Percentiles rank a stretch among this genome's conserved stretches.
Conservation (phyloP, 2,797 vertebrate species). For the Tokudaia muenninki region DNA sequence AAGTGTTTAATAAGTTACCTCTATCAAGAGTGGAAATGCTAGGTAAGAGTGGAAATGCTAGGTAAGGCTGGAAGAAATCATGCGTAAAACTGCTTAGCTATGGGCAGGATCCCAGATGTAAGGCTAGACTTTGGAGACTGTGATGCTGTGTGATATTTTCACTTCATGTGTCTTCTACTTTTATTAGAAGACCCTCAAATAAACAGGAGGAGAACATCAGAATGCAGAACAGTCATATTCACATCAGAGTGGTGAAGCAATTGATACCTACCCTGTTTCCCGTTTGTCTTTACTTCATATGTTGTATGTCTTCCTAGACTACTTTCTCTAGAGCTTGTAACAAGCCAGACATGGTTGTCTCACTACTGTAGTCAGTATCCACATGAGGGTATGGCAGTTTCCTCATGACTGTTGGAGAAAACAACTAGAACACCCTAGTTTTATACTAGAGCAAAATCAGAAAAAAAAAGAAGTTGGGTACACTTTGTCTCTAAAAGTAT, state of each 20-base stretch:
- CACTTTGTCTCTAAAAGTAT: background rate
- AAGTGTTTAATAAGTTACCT: constrained; percentile 11
- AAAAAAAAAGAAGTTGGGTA: background rate
- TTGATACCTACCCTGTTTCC: too few relatives aligned
- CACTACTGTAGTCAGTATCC: background rate
- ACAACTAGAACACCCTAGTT: background rate
- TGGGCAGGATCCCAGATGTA: background rate
- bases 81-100: background rate
- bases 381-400: background rate
- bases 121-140: background rate
- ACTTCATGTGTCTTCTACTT: background rate
- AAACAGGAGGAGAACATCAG: background rate
- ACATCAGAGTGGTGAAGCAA: background rate
- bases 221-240: background rate
- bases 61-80: background rate
- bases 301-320: background rate
- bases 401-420: background rate
- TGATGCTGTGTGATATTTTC: background rate
- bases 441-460: background rate
- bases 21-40: constrained; percentile 17
- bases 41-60: constrained; percentile 14
- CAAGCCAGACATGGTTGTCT: background rate
- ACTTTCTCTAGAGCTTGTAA: background rate
- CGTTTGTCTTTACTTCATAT: background rate
- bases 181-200: background rate